Conservation (phyloP, 2,797 vertebrate species). For the Streptopelia turtur region DNA sequence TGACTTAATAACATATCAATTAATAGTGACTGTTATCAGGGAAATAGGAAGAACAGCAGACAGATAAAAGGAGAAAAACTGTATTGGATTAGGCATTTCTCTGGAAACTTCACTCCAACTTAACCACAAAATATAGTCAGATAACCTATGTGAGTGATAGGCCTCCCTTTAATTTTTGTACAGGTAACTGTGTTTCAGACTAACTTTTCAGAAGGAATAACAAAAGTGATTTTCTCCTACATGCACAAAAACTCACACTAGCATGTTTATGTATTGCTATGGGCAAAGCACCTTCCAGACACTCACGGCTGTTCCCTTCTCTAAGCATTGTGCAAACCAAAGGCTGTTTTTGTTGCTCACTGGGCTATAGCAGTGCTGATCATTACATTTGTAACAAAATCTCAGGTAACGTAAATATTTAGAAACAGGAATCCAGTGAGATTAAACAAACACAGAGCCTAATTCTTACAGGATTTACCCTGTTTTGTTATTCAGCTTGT, state of each 20-base stretch:
- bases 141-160: not conserved
- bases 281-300: not conserved
- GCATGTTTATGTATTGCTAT: not conserved
- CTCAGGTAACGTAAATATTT: slow-evolving; percentile 56
- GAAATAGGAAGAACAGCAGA: slow-evolving; percentile 2
- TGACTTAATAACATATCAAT: not conserved
- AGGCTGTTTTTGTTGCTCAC: not conserved
- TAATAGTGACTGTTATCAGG: not conserved
- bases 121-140: not conserved
- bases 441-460: not conserved
- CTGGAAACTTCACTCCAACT: not conserved
- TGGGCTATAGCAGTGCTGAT: not conserved
- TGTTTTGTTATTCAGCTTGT: not conserved
- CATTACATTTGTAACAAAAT: not conserved
- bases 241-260: not conserved
- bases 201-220: slow-evolving; percentile 22
- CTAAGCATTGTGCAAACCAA: not conserved
- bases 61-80: not conserved
- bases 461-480: not conserved
- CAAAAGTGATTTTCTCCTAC: not conserved
- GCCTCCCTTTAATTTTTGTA: not conserved
- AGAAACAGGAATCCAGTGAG: not conserved
- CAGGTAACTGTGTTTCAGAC: not conserved
- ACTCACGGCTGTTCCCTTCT: not conserved
- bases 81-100: not conserved